phyloP scores from a whole-genome alignment of 2,113 vertebrate species.

The Muscicapa adusta region DNA sequence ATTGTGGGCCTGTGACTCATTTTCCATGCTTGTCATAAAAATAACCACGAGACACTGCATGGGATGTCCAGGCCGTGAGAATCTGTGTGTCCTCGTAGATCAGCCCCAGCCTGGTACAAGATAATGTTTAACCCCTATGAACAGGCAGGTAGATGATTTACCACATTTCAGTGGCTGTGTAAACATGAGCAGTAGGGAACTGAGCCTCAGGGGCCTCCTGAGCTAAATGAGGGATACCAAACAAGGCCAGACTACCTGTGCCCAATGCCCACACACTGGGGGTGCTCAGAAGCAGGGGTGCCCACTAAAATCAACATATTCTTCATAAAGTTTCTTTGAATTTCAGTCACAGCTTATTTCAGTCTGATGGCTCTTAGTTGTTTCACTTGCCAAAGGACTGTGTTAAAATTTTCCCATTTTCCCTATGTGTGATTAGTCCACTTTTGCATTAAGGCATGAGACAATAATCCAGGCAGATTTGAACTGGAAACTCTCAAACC shows the following conservation, averaged over 20 bases:
- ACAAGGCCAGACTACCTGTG: neutral
- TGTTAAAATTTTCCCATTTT: neutral
- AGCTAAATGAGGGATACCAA: slow-evolving; percentile 39
- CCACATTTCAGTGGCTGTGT: slow-evolving; percentile 44
- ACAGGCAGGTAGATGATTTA: slow-evolving; percentile 68
- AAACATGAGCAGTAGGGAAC: slow-evolving; percentile 37
- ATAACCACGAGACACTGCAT: neutral
- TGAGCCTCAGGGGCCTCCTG: neutral
- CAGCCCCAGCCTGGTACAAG: neutral
- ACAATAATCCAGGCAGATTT: neutral
- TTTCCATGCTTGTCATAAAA: neutral
- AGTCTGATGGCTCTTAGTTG: neutral
- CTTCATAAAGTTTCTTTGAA: neutral
- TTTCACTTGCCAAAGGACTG: neutral
- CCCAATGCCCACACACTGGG: neutral
- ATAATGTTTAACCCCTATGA: slow-evolving; percentile 27
- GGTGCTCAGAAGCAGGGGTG: neutral
- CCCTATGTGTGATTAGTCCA: neutral
- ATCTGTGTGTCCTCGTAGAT: neutral
- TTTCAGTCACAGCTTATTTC: neutral
- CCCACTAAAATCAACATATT: neutral
- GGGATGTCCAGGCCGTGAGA: neutral
- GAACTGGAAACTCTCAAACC: neutral
- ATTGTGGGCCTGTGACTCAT: neutral
- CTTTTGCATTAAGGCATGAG: neutral